Evolutionary conservation across 2,797 vertebrate species (phyloP).

Genomic region (Chrosomus eos): DNA sequence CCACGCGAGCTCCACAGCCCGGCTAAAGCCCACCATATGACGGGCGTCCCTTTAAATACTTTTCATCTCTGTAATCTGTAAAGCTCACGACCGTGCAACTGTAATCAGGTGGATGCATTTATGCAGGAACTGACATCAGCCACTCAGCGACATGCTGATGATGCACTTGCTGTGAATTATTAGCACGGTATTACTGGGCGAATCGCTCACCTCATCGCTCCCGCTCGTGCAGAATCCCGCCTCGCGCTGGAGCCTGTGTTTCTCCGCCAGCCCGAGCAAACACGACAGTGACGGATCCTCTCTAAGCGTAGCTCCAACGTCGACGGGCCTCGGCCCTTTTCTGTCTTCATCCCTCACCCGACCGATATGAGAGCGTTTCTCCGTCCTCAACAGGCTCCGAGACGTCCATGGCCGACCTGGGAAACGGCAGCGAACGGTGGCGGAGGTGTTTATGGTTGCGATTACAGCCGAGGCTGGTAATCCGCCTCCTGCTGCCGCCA

Average conservation of each 20-base stretch:
- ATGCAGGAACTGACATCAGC: conserved; percentile 23
- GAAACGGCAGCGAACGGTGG: conserved; percentile 82
- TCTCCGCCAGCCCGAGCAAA: conserved; percentile 80
- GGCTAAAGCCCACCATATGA: background rate
- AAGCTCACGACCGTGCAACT: background rate
- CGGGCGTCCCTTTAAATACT: background rate
- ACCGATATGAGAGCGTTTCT: conserved; percentile 75
- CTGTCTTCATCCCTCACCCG: conserved; percentile 69
- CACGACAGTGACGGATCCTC: conserved; percentile 83
- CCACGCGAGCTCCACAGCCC: background rate
- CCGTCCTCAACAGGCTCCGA: conserved; percentile 75
- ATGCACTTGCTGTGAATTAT: conserved; percentile 9
- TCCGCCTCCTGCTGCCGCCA: conserved; percentile 87
- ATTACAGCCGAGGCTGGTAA: conserved; percentile 79
- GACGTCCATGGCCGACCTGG: conserved; percentile 79
- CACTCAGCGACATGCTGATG: background rate
- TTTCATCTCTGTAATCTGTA: background rate
- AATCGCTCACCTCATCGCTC: conserved; percentile 79
- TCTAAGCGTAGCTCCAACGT: conserved; percentile 77
- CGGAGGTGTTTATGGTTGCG: conserved; percentile 62
- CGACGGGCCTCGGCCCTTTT: conserved; percentile 79
- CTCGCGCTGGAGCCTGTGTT: conserved; percentile 78
- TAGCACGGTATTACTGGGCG: background rate
- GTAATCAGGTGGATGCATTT: background rate
- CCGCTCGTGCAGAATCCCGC: conserved; percentile 80